These are phyloP conservation scores for Drosophila pseudotalamancana DNA, from an alignment of 2,888 invertebrate species.

Conservation along the genomic window DNA sequence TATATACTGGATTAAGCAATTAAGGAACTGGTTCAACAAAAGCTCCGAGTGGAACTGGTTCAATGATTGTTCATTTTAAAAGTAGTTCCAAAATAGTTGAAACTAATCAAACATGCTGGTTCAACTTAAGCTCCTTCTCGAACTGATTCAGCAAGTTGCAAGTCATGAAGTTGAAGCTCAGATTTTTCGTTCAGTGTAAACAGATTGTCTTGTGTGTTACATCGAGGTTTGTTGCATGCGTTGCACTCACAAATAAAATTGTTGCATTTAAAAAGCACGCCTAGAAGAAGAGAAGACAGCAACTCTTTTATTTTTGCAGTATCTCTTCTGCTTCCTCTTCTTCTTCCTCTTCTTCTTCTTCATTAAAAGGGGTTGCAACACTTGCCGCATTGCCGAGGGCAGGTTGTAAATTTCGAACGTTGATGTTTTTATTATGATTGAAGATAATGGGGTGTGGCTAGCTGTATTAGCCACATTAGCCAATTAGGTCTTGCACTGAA, in stretches of 20 bases:
- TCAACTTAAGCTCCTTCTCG: too few relatives aligned
- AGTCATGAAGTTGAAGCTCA: too few relatives aligned
- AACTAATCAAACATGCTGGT: too few relatives aligned
- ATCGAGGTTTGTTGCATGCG: constrained; percentile 60
- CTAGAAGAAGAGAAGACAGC: constrained; percentile 49
- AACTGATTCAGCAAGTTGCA: too few relatives aligned
- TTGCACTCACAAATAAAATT: constrained; percentile 72
- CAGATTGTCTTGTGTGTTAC: constrained; percentile 44
- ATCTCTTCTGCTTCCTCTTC: constrained; percentile 4
- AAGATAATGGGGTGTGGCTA: constrained; percentile 73
- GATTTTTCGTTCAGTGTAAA: constrained; percentile 38
- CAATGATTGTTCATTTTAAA: too few relatives aligned
- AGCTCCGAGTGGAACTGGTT: too few relatives aligned
- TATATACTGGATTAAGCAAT: too few relatives aligned
- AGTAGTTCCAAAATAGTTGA: too few relatives aligned
- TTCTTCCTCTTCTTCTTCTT: not conserved
- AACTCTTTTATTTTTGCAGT: constrained; percentile 29
- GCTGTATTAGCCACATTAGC: constrained; percentile 49
- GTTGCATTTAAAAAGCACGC: constrained; percentile 75
- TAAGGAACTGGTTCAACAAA: too few relatives aligned
- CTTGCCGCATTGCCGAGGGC: constrained; percentile 43
- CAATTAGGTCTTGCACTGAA: constrained; percentile 45
- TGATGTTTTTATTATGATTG: constrained; percentile 78
- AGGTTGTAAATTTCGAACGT: constrained; percentile 67
- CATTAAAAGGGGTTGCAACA: constrained; percentile 14